A percentile compares a stretch with the other conserved stretches of the same genome.
Evolutionary conservation across 2,888 invertebrate species (phyloP).

Genomic region (Notodonta dromedarius): DNA sequence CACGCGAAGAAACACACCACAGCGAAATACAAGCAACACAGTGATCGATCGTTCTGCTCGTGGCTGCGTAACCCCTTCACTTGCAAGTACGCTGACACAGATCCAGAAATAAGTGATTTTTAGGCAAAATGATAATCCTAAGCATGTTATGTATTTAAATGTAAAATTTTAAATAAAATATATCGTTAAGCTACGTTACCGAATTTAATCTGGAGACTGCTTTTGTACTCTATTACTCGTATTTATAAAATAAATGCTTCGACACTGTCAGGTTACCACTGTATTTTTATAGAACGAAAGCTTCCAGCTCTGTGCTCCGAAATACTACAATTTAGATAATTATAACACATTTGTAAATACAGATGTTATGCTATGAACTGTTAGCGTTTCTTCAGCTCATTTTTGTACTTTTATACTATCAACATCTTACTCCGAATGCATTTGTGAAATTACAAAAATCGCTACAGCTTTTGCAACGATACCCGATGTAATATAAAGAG

Average conservation of each 20-base stretch:
- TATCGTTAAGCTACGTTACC: conserved; percentile 83
- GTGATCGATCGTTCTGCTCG: conserved; percentile 89
- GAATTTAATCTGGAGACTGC: conserved; percentile 85
- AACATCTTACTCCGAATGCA: conserved; percentile 39
- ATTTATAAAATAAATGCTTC: conserved; percentile 74
- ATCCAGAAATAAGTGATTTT: conserved; percentile 87
- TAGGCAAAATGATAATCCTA: conserved; percentile 49
- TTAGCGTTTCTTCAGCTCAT: conserved; percentile 66
- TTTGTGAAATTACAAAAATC: conserved; percentile 37
- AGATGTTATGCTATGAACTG: conserved; percentile 52
- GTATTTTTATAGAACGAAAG: conserved; percentile 78
- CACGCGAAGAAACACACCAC: conserved; percentile 82
- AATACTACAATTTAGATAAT: conserved; percentile 40
- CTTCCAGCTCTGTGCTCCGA: conserved; percentile 55
- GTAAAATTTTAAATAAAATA: conserved; percentile 54
- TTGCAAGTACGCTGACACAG: conserved; percentile 90
- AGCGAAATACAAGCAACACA: conserved; percentile 88
- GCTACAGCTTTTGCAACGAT: conserved; percentile 49
- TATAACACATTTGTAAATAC: conserved; percentile 62
- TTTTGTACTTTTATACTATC: conserved; percentile 81
- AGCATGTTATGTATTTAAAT: conserved; percentile 51
- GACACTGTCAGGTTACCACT: conserved; percentile 77
- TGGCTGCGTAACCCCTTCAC: conserved; percentile 91
- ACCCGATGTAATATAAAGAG: conserved; percentile 43
- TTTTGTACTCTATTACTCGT: conserved; percentile 79